phyloP scores from a whole-genome alignment of 1,140 invertebrate genomes.

The Mactra quadrangularis region DNA sequence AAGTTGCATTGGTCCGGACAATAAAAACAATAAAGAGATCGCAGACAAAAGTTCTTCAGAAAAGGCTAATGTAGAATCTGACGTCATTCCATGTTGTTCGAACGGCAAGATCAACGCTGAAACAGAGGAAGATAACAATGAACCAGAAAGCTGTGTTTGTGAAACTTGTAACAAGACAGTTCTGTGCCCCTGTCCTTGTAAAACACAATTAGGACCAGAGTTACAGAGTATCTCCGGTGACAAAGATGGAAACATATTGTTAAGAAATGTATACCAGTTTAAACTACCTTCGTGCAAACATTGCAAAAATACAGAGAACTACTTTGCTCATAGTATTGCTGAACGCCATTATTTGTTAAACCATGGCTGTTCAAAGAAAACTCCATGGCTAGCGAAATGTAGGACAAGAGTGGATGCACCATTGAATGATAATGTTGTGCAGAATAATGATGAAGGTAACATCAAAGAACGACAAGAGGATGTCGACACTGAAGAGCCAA shows the following conservation, averaged over 20 bases:
- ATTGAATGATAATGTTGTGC: too few species aligned
- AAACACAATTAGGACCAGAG: constrained; percentile 21
- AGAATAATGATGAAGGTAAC: too few species aligned
- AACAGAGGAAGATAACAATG: too few species aligned
- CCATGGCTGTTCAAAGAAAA: background rate
- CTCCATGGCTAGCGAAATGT: too few species aligned
- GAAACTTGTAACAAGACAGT: background rate
- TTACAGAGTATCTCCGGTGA: background rate
- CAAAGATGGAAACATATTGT: background rate
- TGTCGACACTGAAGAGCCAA: too few species aligned
- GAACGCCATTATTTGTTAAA: background rate
- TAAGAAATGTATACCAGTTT: background rate
- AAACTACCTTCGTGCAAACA: background rate
- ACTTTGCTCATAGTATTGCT: background rate
- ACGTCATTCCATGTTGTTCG: too few species aligned
- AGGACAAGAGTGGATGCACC: too few species aligned
- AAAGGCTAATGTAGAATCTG: background rate
- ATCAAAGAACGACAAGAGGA: too few species aligned
- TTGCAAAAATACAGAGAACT: background rate
- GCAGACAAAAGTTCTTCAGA: background rate
- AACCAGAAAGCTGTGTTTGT: too few species aligned
- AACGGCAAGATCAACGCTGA: too few species aligned
- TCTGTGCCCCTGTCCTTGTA: too few species aligned
- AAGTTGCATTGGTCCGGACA: background rate
- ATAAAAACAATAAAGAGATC: background rate